Evolutionary conservation across 2,888 invertebrate genomes (phyloP).

Genomic region (Leistus spinibarbis): DNA sequence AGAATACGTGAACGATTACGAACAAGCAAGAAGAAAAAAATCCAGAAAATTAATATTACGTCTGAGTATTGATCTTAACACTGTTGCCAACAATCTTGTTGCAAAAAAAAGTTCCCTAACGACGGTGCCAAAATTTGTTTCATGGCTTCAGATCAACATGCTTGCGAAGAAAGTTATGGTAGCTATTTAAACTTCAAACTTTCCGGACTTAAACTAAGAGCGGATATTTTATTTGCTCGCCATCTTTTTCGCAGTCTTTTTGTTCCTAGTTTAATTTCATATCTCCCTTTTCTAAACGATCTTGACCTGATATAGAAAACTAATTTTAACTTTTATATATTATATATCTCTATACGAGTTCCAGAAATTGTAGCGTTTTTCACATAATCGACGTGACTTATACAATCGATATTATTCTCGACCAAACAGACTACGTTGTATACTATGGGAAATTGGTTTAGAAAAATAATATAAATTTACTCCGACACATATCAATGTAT

Average conservation of each 20-base stretch:
- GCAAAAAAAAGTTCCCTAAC: slow-evolving; percentile 32
- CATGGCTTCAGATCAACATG: slow-evolving; percentile 35
- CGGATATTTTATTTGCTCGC: neutral
- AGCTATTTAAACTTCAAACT: slow-evolving; percentile 37
- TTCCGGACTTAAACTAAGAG: slow-evolving; percentile 30
- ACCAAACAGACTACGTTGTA: no score
- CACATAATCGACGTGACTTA: no score
- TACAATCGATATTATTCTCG: no score
- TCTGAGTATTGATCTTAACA: slow-evolving; percentile 31
- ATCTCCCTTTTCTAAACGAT: neutral
- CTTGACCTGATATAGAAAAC: neutral
- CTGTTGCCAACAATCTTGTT: slow-evolving; percentile 31
- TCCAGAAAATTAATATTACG: slow-evolving; percentile 33
- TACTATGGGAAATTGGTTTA: no score
- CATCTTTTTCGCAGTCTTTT: neutral
- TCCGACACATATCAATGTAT: no score
- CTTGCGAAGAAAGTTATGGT: slow-evolving; percentile 31
- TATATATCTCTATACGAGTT: no score
- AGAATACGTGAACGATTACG: neutral
- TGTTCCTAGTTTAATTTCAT: neutral
- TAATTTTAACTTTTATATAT: neutral
- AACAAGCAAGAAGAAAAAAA: slow-evolving; percentile 13
- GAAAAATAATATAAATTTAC: no score
- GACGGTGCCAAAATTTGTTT: slow-evolving; percentile 38
- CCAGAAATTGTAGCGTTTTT: no score